Evolutionary conservation across 2,113 vertebrate genomes (phyloP), one percentile per base, ranked within the genome.

Genomic region (Monopterus albus): DNA sequence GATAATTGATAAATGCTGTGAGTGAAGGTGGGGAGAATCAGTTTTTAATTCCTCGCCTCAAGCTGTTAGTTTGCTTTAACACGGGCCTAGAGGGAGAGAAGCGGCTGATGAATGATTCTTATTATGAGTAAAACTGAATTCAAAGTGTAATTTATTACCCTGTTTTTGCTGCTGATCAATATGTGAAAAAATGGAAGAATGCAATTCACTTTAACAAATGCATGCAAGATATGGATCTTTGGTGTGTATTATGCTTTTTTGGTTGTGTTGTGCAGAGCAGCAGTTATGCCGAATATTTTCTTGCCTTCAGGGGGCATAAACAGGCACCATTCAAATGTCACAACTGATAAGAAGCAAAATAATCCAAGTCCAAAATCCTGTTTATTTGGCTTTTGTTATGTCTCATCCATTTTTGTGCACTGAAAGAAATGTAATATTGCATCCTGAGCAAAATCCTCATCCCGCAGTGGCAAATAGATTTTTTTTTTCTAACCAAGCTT

Each of bases 1-100:
- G 87, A 91, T 89, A 87, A 88, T 85, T 92, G 88, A 93, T 90
- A 89, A 91, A 67, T 67, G 77, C 72, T 65, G 50, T 38, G 78
- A 83, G 70, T 38, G 61, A 81, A 83, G 79, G 69, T 83, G 82
- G 78, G 78, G 65, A 75, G 56, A 85, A 85, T 86, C 78, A 4
- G 35, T 69, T 87, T 85, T 84, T 81, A 87, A 90, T 86, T 85
- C 72, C 43, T 69, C 55, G 3, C 63, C 5, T 12, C 3, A 6
- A 66, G 78, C 66, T 66, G 69, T 61, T 82, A 59, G 81, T 83
- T 72, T 62, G 72, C 64, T 68, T 75, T 52, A 64, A 77, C 73
- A 55, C 75, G 49, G 18, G 49, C 64, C 83, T 67, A n/a, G 52
- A 65, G 70, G 78, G 70, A 58, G 62, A 62, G 52, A 58, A 50